These are phyloP conservation scores for Eulithis testata DNA, from an alignment of 2,888 invertebrate species.

Conservation along the genomic window DNA sequence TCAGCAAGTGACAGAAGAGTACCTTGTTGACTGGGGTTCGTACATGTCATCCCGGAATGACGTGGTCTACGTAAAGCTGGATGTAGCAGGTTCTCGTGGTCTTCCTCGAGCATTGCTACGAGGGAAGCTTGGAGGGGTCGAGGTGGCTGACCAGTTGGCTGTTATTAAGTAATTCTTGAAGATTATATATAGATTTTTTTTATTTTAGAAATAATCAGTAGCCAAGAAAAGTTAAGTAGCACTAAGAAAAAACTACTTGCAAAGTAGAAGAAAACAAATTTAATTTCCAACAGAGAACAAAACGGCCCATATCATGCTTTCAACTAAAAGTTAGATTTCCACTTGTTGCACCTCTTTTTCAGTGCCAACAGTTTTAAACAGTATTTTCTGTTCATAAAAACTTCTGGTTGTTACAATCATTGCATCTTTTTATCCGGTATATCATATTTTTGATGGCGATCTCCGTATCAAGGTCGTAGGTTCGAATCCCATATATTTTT, in stretches of 20 bases:
- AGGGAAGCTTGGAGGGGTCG: constrained; percentile 93
- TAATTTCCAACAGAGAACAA: constrained; percentile 13
- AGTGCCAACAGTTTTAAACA: constrained; percentile 1
- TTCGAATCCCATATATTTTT: background rate
- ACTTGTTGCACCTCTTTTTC: constrained; percentile 27
- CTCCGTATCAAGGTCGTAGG: too few relatives aligned
- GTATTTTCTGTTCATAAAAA: background rate
- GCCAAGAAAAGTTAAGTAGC: background rate
- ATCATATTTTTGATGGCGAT: too few relatives aligned
- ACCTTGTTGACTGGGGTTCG: constrained; percentile 95
- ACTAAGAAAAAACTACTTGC: background rate
- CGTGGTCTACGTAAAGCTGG: constrained; percentile 95
- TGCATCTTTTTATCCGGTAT: background rate
- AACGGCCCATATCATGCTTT: constrained; percentile 4
- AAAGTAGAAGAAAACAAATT: constrained; percentile 5
- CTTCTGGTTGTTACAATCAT: background rate
- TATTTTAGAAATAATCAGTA: background rate
- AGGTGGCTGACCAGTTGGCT: constrained; percentile 96
- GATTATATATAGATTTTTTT: too few relatives aligned
- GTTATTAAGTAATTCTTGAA: constrained; percentile 86
- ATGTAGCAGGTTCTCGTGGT: constrained; percentile 93
- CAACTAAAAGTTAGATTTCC: constrained; percentile 18
- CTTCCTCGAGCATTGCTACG: constrained; percentile 93
- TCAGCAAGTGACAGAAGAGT: constrained; percentile 95
- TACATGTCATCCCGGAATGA: constrained; percentile 96